Conservation (phyloP, 2,113 vertebrate species). For the Entomyzon cyanotis region DNA sequence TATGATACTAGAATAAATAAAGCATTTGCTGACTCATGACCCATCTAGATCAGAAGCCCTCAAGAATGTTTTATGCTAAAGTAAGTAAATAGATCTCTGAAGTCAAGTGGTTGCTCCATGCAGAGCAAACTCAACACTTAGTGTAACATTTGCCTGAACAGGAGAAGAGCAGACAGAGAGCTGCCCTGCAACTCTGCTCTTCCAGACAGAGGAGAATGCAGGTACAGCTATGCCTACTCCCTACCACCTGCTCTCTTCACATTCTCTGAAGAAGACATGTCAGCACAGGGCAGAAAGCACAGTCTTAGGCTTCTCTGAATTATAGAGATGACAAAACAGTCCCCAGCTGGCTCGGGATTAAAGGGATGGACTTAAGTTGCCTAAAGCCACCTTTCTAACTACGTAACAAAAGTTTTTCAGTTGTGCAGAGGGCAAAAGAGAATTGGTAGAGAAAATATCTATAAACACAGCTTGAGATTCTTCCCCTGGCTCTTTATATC, state of each 20-base stretch:
- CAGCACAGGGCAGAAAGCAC: slow-evolving; percentile 3
- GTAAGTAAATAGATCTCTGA: slow-evolving; percentile 45
- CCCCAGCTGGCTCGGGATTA: slow-evolving; percentile 2
- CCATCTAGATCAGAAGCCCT: not conserved
- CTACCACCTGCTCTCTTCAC: not conserved
- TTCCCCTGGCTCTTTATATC: not conserved
- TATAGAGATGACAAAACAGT: not conserved
- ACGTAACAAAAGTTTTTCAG: not conserved
- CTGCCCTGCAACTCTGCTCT: slow-evolving; percentile 1
- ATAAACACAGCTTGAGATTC: not conserved
- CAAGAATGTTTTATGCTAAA: not conserved
- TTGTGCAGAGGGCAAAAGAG: not conserved
- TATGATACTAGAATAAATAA: not conserved
- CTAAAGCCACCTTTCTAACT: slow-evolving; percentile 16
- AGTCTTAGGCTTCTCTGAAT: slow-evolving; percentile 4
- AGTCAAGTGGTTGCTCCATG: not conserved
- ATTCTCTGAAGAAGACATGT: slow-evolving; percentile 4
- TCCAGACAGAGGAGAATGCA: not conserved
- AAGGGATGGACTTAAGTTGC: not conserved
- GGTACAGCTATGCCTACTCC: not conserved
- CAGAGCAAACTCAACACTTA: not conserved
- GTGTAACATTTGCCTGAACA: slow-evolving; percentile 9
- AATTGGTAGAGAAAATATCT: not conserved
- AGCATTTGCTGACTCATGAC: slow-evolving; percentile 16
- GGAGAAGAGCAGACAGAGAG: slow-evolving; percentile 29